Base-by-base conservation (phyloP, 2,113 vertebrate genomes). In the Callopanchax toddi region DNA sequence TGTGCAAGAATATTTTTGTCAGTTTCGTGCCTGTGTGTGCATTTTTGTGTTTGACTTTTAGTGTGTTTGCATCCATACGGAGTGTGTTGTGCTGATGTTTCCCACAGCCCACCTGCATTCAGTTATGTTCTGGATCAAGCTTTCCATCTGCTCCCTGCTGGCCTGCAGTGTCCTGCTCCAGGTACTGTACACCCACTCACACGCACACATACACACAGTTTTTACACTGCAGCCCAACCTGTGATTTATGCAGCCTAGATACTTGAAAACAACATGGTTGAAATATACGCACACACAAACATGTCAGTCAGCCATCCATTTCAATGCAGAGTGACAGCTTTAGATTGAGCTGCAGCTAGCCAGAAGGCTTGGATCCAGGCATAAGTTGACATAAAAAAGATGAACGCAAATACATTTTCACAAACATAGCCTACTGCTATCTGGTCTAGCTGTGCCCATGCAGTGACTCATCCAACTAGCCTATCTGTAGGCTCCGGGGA, bases 111-210 rank as follows among this genome's bases (percentile, higher is more conserved):
- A 36, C 42, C 51, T 6, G 53, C 76, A 77, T 66, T 58, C 44
- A 72, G 69, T 67, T 67, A 71, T 69, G 61, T 78, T 81, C 49
- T 76, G 69, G 59, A 76, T 76, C 71, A 69, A 74, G 80, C 53
- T 67, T 75, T 78, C 78, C 78, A 85, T 85, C 81, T 80, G 71
- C 67, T 82, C 71, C 52, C 52, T 44, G 50, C 71, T 39, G 53
- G 68, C 70, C 69, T 79, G 62, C 68, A 81, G 61, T 78, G 62
- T 79, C 68, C 74, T 84, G 60, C 52, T 71, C 50, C 55, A 76
- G 53, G 46, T 60, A 45, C 6, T 18, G 11, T 44, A 43, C 46
- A 55, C 52, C 9, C 18, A 39, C 46, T 49, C 18, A 7, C 53
- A 60, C 23, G 46, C 13, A 75, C 7, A 7, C 53, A 60, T 20